Evolutionary conservation across 2,888 invertebrate species (phyloP), one percentile per base, ranked within the genome.

Genomic region (Drosophila testacea): DNA sequence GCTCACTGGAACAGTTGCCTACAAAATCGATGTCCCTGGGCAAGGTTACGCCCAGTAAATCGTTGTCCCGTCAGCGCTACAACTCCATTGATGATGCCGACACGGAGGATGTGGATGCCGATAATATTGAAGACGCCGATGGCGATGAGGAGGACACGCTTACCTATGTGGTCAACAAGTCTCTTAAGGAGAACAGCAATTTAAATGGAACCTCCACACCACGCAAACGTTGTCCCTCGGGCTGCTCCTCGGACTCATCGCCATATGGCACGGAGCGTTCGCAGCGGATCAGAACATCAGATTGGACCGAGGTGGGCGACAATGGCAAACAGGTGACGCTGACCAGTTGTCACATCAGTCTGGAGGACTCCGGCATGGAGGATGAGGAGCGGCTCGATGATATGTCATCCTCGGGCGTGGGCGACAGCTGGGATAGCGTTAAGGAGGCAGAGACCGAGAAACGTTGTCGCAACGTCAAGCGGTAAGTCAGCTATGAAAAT

Each of bases 311-410:
- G 87, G 93, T 94, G 72, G 93, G 93, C 64, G 94, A 93, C 77
- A 93, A 94, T 90, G 94, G 94, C 69, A 93, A 94, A 73, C 93
- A 94, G 87, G 93, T 94, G 47, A 93, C 93, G 6, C 88, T 94
- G 75, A 94, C 94, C 56, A 94, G 94, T 88, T 94, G 94, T 89
- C 94, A 94, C 84, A 94, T 94, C 54, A 94, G 93, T 64, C 92
- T 94, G 54, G 94, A 94, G 78, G 94, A 94, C 79, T 92, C 93
- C 2, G 93, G 93, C 41, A 75, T 93, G 76, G 93, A 93, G 77
- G 93, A 92, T 74, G 93, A 93, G 74, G 92, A 92, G 73, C 91
- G 92, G n/a, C 79, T 91, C 60, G 93, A 93, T 67, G 93, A 93
- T 72, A 90, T 91, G 91, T 91, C 92, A 9, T 93, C 92, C 6